A percentile compares a stretch with the other conserved stretches of the same genome.
phyloP scores from a whole-genome alignment of 2,113 vertebrate genomes.

The Pteruthius melanotis region DNA sequence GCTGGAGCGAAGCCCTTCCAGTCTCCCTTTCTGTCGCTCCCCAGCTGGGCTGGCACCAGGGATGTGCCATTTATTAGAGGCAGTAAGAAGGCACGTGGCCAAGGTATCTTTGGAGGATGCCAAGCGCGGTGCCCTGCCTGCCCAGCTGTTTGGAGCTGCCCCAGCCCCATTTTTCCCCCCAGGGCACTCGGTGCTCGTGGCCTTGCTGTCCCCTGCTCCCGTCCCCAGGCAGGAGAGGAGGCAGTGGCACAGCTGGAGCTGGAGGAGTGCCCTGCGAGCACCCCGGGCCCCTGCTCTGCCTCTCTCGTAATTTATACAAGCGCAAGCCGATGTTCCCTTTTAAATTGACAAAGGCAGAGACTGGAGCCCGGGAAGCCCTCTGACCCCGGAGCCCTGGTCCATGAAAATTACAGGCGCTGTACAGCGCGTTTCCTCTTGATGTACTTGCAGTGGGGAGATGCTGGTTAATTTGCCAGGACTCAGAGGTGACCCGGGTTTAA shows the following conservation, averaged over 20 bases:
- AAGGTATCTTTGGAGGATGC: background rate
- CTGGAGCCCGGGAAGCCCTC: conserved; percentile 61
- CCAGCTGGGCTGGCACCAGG: conserved; percentile 52
- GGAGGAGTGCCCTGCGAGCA: accelerated
- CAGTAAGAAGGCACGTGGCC: conserved; percentile 23
- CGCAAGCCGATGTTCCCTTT: conserved; percentile 68
- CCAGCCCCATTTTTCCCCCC: too few relatives aligned
- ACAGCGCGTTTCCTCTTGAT: conserved; percentile 65
- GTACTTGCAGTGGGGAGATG: conserved; percentile 72
- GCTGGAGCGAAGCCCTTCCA: conserved; percentile 48
- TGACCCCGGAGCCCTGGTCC: conserved; percentile 67
- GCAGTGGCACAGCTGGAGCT: background rate
- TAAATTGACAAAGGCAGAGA: conserved; percentile 75
- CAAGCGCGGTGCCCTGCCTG: background rate
- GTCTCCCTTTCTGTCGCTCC: background rate
- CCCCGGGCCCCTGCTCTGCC: background rate
- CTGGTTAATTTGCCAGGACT: conserved; percentile 80
- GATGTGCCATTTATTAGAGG: conserved; percentile 4
- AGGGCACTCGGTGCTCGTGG: accelerated
- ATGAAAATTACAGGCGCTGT: conserved; percentile 71
- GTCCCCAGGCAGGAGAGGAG: background rate
- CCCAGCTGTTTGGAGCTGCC: background rate
- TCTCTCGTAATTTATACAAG: conserved; percentile 63
- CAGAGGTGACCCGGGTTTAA: conserved; percentile 81
- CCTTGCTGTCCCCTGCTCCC: background rate